phyloP scores from a whole-genome alignment of 2,797 vertebrate genomes.

The Helostoma temminkii region DNA sequence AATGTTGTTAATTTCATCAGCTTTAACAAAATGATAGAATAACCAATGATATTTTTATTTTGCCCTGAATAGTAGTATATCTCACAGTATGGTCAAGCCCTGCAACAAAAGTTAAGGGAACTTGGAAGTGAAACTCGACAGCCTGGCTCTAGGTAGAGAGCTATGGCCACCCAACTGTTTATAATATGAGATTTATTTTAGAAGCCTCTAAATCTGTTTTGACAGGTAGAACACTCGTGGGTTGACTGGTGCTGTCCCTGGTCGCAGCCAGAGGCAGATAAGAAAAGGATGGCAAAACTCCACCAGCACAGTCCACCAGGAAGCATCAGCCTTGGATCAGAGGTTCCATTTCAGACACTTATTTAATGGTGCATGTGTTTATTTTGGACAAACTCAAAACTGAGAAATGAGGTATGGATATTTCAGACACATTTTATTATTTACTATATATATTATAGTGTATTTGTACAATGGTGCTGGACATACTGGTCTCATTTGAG shows the following conservation, averaged over 20 bases:
- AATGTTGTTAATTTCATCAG: too few species aligned
- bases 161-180: slow-evolving; percentile 41
- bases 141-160: slow-evolving; percentile 4
- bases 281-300: slow-evolving; percentile 34
- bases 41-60: too few species aligned
- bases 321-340: slow-evolving; percentile 13
- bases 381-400: neutral
- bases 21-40: too few species aligned
- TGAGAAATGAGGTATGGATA: neutral
- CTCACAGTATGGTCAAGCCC: neutral
- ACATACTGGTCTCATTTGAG: neutral
- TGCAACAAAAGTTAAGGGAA: slow-evolving; percentile 8
- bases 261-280: slow-evolving; percentile 45
- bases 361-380: neutral
- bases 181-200: slow-evolving; percentile 52
- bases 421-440: neutral
- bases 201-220: slow-evolving; percentile 64
- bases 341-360: neutral
- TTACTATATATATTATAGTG: neutral
- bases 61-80: neutral
- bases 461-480: neutral
- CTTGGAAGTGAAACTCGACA: slow-evolving; percentile 15
- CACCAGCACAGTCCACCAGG: slow-evolving; percentile 15
- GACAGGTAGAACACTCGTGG: slow-evolving; percentile 63
- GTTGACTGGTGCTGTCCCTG: slow-evolving; percentile 42